Conservation (phyloP, 2,888 invertebrate genomes). For the Cybosia mesomella region DNA sequence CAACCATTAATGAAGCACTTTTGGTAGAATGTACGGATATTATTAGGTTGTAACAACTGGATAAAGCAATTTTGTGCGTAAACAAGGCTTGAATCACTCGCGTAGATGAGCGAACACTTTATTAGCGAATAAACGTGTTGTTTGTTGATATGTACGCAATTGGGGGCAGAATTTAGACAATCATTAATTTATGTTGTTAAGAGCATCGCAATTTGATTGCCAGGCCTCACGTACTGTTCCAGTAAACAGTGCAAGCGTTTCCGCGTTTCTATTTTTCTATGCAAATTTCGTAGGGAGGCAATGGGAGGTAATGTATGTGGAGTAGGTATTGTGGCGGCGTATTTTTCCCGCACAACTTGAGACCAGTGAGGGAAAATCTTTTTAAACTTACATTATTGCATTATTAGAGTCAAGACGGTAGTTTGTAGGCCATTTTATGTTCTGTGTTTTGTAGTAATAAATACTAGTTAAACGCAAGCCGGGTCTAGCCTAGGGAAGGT, state of each 20-base stretch:
- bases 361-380: conserved; percentile 18
- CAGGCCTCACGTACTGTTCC: conserved; percentile 9
- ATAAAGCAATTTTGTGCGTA: conserved; percentile 36
- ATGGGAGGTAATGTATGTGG: conserved; percentile 11
- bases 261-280: conserved; percentile 26
- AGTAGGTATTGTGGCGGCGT: conserved; percentile 10
- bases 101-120: conserved; percentile 33
- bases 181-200: conserved; percentile 9
- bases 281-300: conserved; percentile 29
- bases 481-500: background rate
- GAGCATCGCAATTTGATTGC: conserved; percentile 5
- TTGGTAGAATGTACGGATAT: conserved; percentile 29
- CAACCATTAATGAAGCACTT: conserved; percentile 31
- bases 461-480: background rate
- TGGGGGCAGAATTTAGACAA: conserved; percentile 15
- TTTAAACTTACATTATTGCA: conserved; percentile 15
- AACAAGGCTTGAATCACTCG: conserved; percentile 37
- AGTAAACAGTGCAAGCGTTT: conserved; percentile 11
- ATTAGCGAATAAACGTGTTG: conserved; percentile 30
- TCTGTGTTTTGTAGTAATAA: background rate
- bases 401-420: background rate
- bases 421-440: conserved; percentile 1
- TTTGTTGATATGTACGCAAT: conserved; percentile 28
- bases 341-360: conserved; percentile 31
- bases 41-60: conserved; percentile 27